Evolutionary conservation across 1,140 invertebrate species (phyloP).

Genomic region (Marisa cornuarietis): DNA sequence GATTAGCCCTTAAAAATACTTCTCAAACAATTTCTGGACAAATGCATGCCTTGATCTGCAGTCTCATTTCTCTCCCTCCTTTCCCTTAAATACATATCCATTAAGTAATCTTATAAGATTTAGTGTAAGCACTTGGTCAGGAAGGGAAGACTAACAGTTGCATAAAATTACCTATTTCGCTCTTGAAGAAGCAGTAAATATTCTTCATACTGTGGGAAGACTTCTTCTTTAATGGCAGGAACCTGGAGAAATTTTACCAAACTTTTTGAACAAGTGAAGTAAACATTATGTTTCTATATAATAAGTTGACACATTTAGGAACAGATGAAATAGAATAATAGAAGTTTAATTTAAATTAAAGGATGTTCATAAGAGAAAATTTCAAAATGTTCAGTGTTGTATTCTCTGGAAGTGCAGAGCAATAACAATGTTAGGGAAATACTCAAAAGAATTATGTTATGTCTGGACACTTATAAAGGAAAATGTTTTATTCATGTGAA

Average conservation of each 20-base stretch:
- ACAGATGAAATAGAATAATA: too few species aligned
- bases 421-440: too few species aligned
- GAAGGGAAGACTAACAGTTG: not conserved
- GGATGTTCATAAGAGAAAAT: too few species aligned
- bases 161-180: conserved; percentile 54
- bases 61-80: not conserved
- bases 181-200: conserved; percentile 61
- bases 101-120: not conserved
- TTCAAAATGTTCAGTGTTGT: too few species aligned
- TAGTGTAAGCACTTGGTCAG: not conserved
- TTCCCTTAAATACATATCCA: not conserved
- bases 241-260: conserved; percentile 24
- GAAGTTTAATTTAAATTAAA: too few species aligned
- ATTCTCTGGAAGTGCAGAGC: too few species aligned
- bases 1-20: too few species aligned
- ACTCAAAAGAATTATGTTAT: too few species aligned
- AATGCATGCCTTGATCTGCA: too few species aligned
- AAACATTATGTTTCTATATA: not conserved
- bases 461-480: too few species aligned
- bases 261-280: not conserved
- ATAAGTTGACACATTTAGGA: not conserved
- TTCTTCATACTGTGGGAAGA: conserved; percentile 59
- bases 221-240: conserved; percentile 52
- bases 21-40: too few species aligned
- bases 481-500: too few species aligned